A percentile compares a stretch with the other conserved stretches of the same genome.
Evolutionary conservation across 2,113 vertebrate species (phyloP).

Genomic region (Rhinichthys klamathensis): DNA sequence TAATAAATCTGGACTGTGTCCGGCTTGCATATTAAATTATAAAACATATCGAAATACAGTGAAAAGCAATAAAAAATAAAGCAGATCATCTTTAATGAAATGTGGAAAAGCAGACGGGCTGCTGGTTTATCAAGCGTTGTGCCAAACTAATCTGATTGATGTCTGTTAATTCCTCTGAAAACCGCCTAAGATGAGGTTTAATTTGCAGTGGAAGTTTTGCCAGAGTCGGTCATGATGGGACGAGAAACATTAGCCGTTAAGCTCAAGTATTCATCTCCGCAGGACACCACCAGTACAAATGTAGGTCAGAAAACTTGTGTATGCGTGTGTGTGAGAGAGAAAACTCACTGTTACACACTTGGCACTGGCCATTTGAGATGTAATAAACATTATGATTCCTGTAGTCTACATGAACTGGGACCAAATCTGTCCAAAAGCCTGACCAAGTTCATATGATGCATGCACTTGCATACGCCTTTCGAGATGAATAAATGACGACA

Average conservation of each 20-base stretch:
- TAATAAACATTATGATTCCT: not conserved
- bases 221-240: conserved; percentile 10
- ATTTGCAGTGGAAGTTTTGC: conserved; percentile 17
- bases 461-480: not conserved
- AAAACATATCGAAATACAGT: not conserved
- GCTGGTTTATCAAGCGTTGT: not conserved
- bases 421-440: not conserved
- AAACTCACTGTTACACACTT: not conserved
- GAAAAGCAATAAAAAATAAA: not conserved
- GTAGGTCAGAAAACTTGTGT: conserved; percentile 44
- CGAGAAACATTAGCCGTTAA: conserved; percentile 43
- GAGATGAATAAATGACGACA: not conserved
- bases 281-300: conserved; percentile 41
- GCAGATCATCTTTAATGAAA: not conserved
- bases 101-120: not conserved
- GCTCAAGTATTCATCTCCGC: conserved; percentile 23
- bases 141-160: conserved; percentile 19
- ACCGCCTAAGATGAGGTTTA: conserved; percentile 5
- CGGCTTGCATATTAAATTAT: not conserved
- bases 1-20: not conserved
- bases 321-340: conserved; percentile 13
- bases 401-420: not conserved
- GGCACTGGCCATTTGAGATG: conserved; percentile 16
- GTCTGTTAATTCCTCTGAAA: conserved; percentile 24
- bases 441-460: not conserved